Evolutionary conservation across 2,797 vertebrate species (phyloP).

Genomic region (Lagodon rhomboides): DNA sequence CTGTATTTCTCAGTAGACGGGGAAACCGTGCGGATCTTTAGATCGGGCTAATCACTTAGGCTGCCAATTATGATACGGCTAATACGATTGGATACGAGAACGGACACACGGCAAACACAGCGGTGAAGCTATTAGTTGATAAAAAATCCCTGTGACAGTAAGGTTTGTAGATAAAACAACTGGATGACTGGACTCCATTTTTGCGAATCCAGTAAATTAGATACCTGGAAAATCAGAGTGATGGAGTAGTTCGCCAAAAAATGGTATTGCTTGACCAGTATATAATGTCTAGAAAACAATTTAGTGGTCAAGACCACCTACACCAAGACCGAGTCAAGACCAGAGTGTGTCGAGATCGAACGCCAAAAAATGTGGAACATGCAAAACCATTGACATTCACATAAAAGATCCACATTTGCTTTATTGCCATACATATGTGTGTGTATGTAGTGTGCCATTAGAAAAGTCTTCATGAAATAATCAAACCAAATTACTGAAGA

Average conservation of each 20-base stretch:
- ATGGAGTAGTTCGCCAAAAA: neutral
- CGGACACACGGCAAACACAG: constrained; percentile 9
- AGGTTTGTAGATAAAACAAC: constrained; percentile 1
- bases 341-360: too few species aligned
- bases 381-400: too few species aligned
- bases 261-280: neutral
- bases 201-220: neutral
- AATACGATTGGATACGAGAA: constrained; percentile 33
- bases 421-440: too few species aligned
- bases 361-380: too few species aligned
- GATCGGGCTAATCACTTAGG: constrained; percentile 49
- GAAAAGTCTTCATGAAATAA: too few species aligned
- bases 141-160: neutral
- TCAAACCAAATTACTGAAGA: too few species aligned
- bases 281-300: neutral
- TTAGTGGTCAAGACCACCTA: neutral
- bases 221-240: neutral
- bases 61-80: constrained; percentile 30
- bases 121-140: constrained; percentile 10
- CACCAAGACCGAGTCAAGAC: too few species aligned
- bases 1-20: constrained; percentile 5
- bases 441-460: too few species aligned
- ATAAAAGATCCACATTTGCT: too few species aligned
- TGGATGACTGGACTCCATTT: neutral
- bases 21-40: constrained; percentile 36